Base-by-base conservation (phyloP, 2,888 invertebrate genomes). In the Diaprepes abbreviatus region DNA sequence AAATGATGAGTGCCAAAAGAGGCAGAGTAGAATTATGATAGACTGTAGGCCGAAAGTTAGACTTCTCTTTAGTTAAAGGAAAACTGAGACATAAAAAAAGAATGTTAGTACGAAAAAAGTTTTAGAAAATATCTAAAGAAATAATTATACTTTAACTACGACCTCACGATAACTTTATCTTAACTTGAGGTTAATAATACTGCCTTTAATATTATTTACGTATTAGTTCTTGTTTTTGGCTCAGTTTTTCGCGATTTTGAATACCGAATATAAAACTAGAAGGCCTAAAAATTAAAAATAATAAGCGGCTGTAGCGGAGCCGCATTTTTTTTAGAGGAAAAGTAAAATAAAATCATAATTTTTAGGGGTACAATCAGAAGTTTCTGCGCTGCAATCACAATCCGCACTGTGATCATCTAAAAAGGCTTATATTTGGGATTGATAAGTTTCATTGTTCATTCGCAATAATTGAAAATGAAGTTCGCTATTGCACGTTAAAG, bases 1-100 rank as follows among this genome's bases (percentile, higher is more conserved):
- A 48, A 48, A 50, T 28, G 28, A 50, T 28, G 10, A 38, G 58
- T 58, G 58, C 58, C 58, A 58, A 58, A 55, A 1, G 19, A 28
- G 58, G 58, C 40, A 40, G 9, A 28, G 57, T 57, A 57, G 40
- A 38, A 17, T 43, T 16, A 43, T 24, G 10, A 50, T 59, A 59
- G 59, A 59, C 33, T 28, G 45, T 45, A 59, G 43, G 59, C 33
- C 43, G 14, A 45, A 45, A 10, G 21, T 16, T 36, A 59, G 45
- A 59, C 17, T 40, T 45, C 16, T 16, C 17, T 45, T 45, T 28
- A 31, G 7, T 31, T 16, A 16, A 50, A 24, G 43, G 12, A 35
- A 35, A 28, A 31, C 28, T 28, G 28, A 28, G 48, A 50, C 16
- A 28, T 16, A 50, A 50, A 28, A 28, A 50, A n/a, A n/a, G n/a